Evolutionary conservation across 2,888 invertebrate genomes (phyloP).

Genomic region (Ryuthela nishihirai): DNA sequence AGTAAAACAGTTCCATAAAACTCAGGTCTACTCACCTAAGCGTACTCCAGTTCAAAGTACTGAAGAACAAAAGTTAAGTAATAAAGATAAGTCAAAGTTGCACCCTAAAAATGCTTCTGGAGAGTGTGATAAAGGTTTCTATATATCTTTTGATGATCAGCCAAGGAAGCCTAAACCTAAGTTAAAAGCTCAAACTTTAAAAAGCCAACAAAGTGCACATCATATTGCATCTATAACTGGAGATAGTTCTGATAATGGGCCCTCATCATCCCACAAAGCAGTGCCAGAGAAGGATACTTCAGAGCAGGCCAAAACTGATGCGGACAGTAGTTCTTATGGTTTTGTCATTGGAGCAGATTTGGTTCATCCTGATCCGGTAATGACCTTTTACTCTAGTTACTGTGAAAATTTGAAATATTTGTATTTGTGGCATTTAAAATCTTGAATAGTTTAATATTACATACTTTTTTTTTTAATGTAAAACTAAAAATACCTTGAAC

Average conservation of each 20-base stretch:
- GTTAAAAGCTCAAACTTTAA: neutral
- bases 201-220: constrained; percentile 6
- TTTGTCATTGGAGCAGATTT: constrained; percentile 65
- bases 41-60: no score
- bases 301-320: neutral
- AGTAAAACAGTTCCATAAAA: no score
- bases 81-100: neutral
- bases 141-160: constrained; percentile 33
- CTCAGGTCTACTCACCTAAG: no score
- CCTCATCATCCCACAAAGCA: constrained; percentile 10
- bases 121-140: constrained; percentile 21
- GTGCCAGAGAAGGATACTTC: constrained; percentile 11
- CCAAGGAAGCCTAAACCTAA: constrained; percentile 21
- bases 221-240: no score
- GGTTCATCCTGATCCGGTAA: constrained; percentile 64
- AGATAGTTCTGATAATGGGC: constrained; percentile 15
- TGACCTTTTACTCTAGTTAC: constrained; percentile 15
- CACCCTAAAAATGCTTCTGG: neutral
- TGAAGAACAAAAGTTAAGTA: no score
- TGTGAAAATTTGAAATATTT: no score
- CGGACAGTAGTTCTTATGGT: constrained; percentile 44
- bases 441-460: no score
- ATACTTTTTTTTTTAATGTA: no score
- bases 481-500: no score
- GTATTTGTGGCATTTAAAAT: no score